phyloP scores from a whole-genome alignment of 1,140 invertebrate species.

The Paramacrobiotus metropolitanus region DNA sequence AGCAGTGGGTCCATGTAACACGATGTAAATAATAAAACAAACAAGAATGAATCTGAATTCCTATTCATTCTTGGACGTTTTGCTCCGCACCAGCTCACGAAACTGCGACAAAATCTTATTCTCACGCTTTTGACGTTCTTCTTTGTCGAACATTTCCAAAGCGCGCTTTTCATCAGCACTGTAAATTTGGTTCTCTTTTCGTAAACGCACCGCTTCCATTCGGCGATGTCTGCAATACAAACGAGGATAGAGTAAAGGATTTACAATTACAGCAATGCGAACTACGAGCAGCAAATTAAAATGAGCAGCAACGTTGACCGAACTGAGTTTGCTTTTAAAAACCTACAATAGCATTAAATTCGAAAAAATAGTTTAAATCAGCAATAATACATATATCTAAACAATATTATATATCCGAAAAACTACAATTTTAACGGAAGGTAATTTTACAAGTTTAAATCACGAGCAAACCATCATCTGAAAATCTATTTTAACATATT shows the following conservation, averaged over 20 bases:
- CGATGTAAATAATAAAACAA: background rate
- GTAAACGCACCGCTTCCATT: conserved; percentile 96
- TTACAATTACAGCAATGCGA: no score
- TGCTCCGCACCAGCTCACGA: conserved; percentile 54
- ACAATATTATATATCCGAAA: no score
- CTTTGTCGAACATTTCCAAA: conserved; percentile 89
- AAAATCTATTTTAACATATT: no score
- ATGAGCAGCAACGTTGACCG: no score
- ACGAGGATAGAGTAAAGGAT: background rate
- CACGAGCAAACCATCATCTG: no score
- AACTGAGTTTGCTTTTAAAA: no score
- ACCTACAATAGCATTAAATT: no score
- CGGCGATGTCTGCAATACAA: conserved; percentile 53
- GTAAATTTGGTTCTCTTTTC: conserved; percentile 99
- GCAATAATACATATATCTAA: no score
- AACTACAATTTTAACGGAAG: no score
- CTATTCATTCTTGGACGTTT: conserved; percentile 20
- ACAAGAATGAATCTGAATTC: background rate
- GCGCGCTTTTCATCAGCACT: conserved; percentile 96
- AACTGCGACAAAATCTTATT: conserved; percentile 87
- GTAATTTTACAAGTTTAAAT: no score
- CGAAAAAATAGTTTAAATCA: no score
- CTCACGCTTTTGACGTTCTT: conserved; percentile 83
- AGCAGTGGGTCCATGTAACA: background rate
- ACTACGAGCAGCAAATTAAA: no score